phyloP scores from a whole-genome alignment of 2,888 invertebrate species.

The Epinotia brunnichana region DNA sequence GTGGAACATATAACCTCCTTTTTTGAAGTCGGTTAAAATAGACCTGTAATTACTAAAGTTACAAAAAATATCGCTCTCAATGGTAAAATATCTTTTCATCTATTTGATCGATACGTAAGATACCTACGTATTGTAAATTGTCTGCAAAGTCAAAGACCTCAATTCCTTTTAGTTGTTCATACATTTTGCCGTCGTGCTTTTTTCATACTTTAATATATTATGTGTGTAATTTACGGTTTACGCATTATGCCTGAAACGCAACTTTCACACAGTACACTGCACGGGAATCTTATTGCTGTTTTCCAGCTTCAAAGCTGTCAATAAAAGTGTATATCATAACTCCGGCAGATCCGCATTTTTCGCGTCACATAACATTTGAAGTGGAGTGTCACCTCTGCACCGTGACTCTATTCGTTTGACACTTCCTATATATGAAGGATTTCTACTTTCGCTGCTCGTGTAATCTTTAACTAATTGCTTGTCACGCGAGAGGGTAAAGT shows the following conservation, averaged over 20 bases:
- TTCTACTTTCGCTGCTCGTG: slow-evolving; percentile 32
- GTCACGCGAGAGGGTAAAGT: slow-evolving; percentile 12
- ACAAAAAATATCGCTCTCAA: not conserved
- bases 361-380: slow-evolving; percentile 24
- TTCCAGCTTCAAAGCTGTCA: not conserved
- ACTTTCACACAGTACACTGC: not conserved
- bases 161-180: no score
- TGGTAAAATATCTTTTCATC: no score
- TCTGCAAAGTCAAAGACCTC: no score
- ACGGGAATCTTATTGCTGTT: not conserved
- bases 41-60: not conserved
- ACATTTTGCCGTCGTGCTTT: no score
- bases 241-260: not conserved
- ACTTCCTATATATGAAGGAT: slow-evolving; percentile 40
- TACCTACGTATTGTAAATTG: no score
- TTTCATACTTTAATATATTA: not conserved
- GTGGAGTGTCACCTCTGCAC: slow-evolving; percentile 38
- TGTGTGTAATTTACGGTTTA: not conserved
- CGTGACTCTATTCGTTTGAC: slow-evolving; percentile 19
- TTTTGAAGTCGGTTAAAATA: no score
- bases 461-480: slow-evolving; percentile 31
- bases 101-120: no score
- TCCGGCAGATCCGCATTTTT: slow-evolving; percentile 6
- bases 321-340: slow-evolving; percentile 9
- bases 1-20: no score